Base-by-base conservation (phyloP, 2,797 vertebrate genomes). In the Scolopax rusticola region DNA sequence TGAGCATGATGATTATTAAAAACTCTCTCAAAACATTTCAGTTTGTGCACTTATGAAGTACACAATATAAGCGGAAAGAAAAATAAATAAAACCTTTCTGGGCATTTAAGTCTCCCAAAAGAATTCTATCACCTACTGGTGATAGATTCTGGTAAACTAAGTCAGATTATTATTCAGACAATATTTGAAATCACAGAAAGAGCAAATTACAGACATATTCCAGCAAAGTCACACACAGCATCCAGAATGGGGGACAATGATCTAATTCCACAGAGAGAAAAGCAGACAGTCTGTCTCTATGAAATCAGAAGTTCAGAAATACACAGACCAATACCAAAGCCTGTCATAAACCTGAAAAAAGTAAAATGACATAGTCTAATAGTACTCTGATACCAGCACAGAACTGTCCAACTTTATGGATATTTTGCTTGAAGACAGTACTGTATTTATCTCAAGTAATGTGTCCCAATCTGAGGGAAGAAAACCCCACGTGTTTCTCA, bases 1-100 rank as follows among this genome's bases (percentile, higher is more conserved):
- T 86, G 83, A 94, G 77, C 89, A 87, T 32, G 32, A 74, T 56
- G 54, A 94, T 85, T 86, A 86, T 76, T 86, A 86, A 86, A 94
- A 93, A 69, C 11, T 51, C 50, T 77, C n/a, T 86, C 79, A 84
- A 93, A 96, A 84, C 61, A 78, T 81, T 89, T 88, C 76, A 84
- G 77, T 84, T 90, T 77, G 27, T 41, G 59, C 33, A 89, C 32
- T 93, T 93, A 71, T 2, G 23, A 89, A 75, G 60, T 69, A 83
- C 74, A 92, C 11, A 51, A 77, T 64, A 77, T 79, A 89, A 77
- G 27, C 20, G 57, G 41, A 47, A 86, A 54, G 33, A 75, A 89
- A 90, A 73, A 86, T 5, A 82, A 87, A 77, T 12, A 71, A 79
- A 75, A 47, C 28, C 20, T 91, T 94, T 94, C 48, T 50, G 14